Conservation (phyloP, 2,888 invertebrate genomes). For the Agapostemon virescens region DNA sequence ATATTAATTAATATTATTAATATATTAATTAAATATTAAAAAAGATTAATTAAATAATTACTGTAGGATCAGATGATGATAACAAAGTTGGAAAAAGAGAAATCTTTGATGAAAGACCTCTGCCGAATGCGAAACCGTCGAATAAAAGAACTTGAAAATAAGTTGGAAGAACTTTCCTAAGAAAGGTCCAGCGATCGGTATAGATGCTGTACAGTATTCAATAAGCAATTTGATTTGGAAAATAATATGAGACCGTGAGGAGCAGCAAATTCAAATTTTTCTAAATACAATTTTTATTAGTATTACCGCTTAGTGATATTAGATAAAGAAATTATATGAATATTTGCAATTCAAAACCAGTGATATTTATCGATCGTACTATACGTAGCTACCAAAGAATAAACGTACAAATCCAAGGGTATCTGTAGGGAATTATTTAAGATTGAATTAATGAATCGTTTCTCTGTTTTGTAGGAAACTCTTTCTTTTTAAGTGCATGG, state of each 20-base stretch:
- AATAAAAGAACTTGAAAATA: conserved; percentile 68
- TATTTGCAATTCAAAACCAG: background rate
- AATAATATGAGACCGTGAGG: conserved; percentile 35
- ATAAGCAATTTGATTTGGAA: conserved; percentile 16
- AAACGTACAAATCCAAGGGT: background rate
- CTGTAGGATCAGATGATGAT: conserved; percentile 71
- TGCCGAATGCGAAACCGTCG: conserved; percentile 81
- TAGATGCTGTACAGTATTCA: background rate
- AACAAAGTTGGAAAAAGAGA: conserved; percentile 81
- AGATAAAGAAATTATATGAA: background rate
- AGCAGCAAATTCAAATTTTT: conserved; percentile 16
- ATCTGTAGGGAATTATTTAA: background rate
- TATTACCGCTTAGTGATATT: conserved; percentile 17
- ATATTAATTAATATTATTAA: too few species aligned
- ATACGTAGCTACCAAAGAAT: background rate
- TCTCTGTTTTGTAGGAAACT: background rate
- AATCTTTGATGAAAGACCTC: conserved; percentile 80
- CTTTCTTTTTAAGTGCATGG: conserved; percentile 4
- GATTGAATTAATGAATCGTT: background rate
- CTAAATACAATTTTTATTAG: background rate
- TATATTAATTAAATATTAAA: too few species aligned
- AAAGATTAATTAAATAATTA: conserved; percentile 1
- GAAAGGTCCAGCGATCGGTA: background rate
- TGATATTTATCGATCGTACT: conserved; percentile 10
- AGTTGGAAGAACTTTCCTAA: conserved; percentile 59